Percentiles rank a stretch among this genome's conserved stretches.
phyloP scores from a whole-genome alignment of 1,140 invertebrate species.

The Drosophila littoralis region DNA sequence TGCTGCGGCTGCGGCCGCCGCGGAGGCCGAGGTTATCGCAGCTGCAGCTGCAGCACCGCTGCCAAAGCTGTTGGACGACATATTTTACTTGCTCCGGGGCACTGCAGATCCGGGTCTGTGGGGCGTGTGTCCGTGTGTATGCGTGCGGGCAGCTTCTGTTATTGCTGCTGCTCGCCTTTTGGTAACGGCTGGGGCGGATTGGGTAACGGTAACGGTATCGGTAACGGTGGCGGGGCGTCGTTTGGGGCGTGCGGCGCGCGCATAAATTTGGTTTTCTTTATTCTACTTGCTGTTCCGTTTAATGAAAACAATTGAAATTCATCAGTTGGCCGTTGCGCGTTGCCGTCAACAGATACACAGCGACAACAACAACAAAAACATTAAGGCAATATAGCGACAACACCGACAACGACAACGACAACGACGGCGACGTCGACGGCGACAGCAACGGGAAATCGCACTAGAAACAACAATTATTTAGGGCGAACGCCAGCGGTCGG shows the following conservation, averaged over 20 bases:
- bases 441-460: constrained; percentile 29
- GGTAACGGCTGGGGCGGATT: constrained; percentile 7
- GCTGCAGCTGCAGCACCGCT: constrained; percentile 19
- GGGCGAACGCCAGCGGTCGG: constrained; percentile 25
- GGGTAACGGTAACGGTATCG: constrained; percentile 4
- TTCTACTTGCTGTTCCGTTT: constrained; percentile 33
- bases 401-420: neutral
- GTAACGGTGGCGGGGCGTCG: constrained; percentile 27
- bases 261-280: constrained; percentile 23
- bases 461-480: constrained; percentile 21
- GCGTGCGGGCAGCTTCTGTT: constrained; percentile 4
- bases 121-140: constrained; percentile 34
- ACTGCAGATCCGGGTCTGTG: neutral
- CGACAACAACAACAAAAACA: constrained; percentile 42
- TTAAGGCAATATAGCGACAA: neutral
- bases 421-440: constrained; percentile 1
- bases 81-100: constrained; percentile 6
- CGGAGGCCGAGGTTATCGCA: constrained; percentile 7
- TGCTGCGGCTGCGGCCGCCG: constrained; percentile 9
- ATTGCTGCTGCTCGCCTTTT: constrained; percentile 2
- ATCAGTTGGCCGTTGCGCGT: constrained; percentile 58
- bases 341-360: constrained; percentile 60
- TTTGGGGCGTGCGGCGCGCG: constrained; percentile 21
- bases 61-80: constrained; percentile 60
- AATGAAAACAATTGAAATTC: constrained; percentile 70